phyloP scores from a whole-genome alignment of 2,797 vertebrate genomes.

The Galaxias olidus region DNA sequence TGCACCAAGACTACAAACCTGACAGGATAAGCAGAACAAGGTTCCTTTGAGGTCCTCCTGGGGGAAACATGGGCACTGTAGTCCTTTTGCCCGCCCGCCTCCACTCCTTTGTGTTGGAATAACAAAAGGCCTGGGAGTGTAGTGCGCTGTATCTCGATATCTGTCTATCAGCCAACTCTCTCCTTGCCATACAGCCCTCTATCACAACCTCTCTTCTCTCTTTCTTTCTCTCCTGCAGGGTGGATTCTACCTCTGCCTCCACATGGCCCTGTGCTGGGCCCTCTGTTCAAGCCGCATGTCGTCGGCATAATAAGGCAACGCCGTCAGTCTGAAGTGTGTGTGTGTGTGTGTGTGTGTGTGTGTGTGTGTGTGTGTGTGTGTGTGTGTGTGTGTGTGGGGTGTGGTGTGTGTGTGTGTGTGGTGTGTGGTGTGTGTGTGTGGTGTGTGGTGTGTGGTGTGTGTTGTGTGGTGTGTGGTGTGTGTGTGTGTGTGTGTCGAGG shows the following conservation, averaged over 20 bases:
- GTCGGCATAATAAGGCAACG: slow-evolving; percentile 18
- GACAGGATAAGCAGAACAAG: slow-evolving; percentile 57
- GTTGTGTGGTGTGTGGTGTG: slow-evolving; percentile 17
- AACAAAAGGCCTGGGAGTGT: slow-evolving; percentile 51
- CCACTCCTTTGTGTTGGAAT: slow-evolving; percentile 57
- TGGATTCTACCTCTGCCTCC: slow-evolving; percentile 12
- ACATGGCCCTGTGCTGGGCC: slow-evolving; percentile 6
- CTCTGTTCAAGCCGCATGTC: background rate
- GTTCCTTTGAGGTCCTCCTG: slow-evolving; percentile 63
- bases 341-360: too few species aligned
- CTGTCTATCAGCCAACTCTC: slow-evolving; percentile 31
- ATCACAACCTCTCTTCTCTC: slow-evolving; percentile 27
- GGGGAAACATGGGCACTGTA: slow-evolving; percentile 59
- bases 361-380: background rate
- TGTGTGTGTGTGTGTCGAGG: slow-evolving; percentile 44
- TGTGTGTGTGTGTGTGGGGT: slow-evolving; percentile 40
- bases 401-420: slow-evolving; percentile 31
- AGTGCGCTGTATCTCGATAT: slow-evolving; percentile 46
- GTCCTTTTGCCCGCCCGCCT: slow-evolving; percentile 61
- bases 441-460: too few species aligned
- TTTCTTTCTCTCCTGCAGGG: slow-evolving; percentile 16
- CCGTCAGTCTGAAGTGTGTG: slow-evolving; percentile 25
- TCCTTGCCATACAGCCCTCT: slow-evolving; percentile 1
- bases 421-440: too few species aligned
- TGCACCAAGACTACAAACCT: slow-evolving; percentile 57